Base-by-base conservation (phyloP, 2,797 vertebrate genomes). In the Channa striata region DNA sequence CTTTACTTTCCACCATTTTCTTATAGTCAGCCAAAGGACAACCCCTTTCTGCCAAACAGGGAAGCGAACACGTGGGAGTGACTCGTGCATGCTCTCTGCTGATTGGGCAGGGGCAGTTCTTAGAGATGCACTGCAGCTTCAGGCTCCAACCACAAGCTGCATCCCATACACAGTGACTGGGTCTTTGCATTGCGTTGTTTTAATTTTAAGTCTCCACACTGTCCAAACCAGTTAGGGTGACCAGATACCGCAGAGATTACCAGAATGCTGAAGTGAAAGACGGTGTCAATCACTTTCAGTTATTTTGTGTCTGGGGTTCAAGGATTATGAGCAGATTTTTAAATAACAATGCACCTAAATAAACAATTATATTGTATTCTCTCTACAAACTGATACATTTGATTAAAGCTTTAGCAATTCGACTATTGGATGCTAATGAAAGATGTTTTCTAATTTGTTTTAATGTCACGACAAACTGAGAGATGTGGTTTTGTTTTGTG, bases 1-100 rank as follows among this genome's bases (percentile, higher is more conserved):
- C 60, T 77, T 43, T 62, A 13, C 57, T 64, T 30, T 81, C 88
- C 80, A 93, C 92, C 89, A 92, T 93, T 92, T 93, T 90, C 81
- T 58, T 84, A 13, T 13, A 20, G 69, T 72, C 36, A 60, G 52
- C 57, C 49, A 72, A 67, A 78, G 63, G 51, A 69, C 85, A 12
- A 66, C 85, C 92, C 82, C 83, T 75, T 78, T 65, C 33, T 82
- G 72, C 84, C 89, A 83, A 78, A 91, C 89, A 87, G 75, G 91
- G 92, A 36, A 57, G 68, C 11, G 20, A 62, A 79, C 59, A 86
- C 19, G 42, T 68, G 91, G 91, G 85, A 92, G 90, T 92, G 91
- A 88, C 67, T 84, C 84, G 75, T 52, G 33, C 23, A 34, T 77
- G 63, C 77, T 36, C 48, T 51, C 66, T 78, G 70, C 83, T 92